Conservation (phyloP, 2,888 invertebrate genomes). For the Sylvicola cinctus region DNA sequence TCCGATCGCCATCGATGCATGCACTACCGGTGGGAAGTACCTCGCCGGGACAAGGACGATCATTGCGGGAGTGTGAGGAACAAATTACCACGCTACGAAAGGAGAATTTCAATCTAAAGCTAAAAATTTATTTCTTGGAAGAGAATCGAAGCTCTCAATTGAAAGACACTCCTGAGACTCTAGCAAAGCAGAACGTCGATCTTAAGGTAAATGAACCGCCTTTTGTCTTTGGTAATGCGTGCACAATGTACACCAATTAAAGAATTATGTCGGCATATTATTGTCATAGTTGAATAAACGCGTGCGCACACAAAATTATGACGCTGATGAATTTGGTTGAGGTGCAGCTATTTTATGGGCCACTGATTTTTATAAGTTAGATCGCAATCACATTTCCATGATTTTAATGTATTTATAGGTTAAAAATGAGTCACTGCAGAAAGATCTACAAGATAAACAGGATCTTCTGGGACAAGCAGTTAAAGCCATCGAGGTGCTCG, state of each 20-base stretch:
- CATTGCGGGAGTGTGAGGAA: slow-evolving; percentile 80
- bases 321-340: not conserved
- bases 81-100: slow-evolving; percentile 62
- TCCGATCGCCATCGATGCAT: slow-evolving; percentile 12
- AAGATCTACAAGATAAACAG: slow-evolving; percentile 64
- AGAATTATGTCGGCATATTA: not conserved
- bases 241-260: not conserved
- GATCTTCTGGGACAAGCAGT: slow-evolving; percentile 69
- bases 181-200: slow-evolving; percentile 41
- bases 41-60: slow-evolving; percentile 36
- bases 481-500: slow-evolving; percentile 57
- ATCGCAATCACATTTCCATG: not conserved
- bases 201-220: slow-evolving; percentile 29
- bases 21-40: slow-evolving; percentile 11
- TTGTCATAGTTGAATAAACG: not conserved
- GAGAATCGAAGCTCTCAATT: slow-evolving; percentile 34
- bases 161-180: slow-evolving; percentile 14
- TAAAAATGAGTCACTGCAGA: slow-evolving; percentile 51
- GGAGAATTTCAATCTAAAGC: slow-evolving; percentile 82
- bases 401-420: slow-evolving; percentile 29
- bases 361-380: not conserved
- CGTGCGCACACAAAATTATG: not conserved
- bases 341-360: not conserved
- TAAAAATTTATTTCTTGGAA: slow-evolving; percentile 78
- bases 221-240: not conserved